A percentile compares a stretch with the other conserved stretches of the same genome.
phyloP scores from a whole-genome alignment of 2,113 vertebrate species.

The Catharus bicknelli region DNA sequence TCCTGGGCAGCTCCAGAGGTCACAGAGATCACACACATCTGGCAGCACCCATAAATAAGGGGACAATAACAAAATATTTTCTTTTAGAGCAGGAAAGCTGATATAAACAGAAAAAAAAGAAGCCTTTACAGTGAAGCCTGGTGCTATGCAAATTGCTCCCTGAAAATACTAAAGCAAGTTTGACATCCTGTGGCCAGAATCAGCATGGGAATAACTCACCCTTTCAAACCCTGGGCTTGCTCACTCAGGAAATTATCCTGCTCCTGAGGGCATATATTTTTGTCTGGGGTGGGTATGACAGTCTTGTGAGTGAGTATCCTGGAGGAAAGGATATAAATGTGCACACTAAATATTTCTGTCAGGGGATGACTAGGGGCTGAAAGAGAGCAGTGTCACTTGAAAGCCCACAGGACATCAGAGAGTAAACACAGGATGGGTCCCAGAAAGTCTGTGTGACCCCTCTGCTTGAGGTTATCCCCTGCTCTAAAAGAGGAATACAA shows the following conservation, averaged over 20 bases:
- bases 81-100: not conserved
- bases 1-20: not conserved
- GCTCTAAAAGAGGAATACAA: not conserved
- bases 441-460: not conserved
- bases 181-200: constrained; percentile 38
- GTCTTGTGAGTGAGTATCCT: not conserved
- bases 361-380: not conserved
- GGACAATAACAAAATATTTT: not conserved
- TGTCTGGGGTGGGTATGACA: not conserved
- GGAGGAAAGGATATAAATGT: not conserved
- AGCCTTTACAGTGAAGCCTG: not conserved
- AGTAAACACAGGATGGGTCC: not conserved
- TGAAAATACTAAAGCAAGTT: constrained; percentile 43
- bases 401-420: not conserved
- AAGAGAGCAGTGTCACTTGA: not conserved
- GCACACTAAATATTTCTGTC: not conserved
- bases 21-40: not conserved
- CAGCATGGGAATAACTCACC: not conserved
- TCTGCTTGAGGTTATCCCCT: no score
- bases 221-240: not conserved
- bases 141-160: not conserved
- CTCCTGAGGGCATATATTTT: not conserved
- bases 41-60: not conserved
- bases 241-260: not conserved
- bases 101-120: not conserved